These are phyloP conservation scores for Ibycter americanus DNA, from an alignment of 2,797 vertebrate genomes.

Conservation along the genomic window DNA sequence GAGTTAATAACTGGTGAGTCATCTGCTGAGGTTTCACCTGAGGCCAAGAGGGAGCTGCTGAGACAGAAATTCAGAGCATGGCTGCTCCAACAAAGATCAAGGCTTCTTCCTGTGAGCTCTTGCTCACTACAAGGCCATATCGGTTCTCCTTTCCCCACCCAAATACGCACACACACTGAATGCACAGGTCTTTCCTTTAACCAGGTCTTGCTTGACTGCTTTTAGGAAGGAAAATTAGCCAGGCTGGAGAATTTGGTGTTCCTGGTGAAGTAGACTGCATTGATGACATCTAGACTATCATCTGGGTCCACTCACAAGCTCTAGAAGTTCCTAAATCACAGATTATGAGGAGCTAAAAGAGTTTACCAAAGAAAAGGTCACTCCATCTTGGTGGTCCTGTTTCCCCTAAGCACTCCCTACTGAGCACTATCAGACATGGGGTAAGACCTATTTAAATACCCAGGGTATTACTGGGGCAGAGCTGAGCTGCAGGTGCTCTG, in stretches of 20 bases:
- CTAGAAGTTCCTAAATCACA: not conserved
- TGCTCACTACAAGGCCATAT: not conserved
- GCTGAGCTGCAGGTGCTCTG: not conserved
- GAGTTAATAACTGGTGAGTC: not conserved
- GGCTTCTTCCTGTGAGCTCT: not conserved
- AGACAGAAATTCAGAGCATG: not conserved
- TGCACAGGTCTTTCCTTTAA: not conserved
- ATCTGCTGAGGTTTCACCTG: not conserved
- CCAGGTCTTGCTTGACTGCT: not conserved
- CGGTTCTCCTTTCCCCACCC: not conserved
- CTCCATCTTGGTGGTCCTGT: not conserved
- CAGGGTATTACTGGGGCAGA: not conserved
- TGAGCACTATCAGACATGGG: not conserved
- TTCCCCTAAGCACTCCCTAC: not conserved
- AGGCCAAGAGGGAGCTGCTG: not conserved
- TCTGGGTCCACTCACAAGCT: not conserved
- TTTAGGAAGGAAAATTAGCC: not conserved
- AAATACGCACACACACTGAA: not conserved
- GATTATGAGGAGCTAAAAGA: not conserved
- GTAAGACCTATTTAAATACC: not conserved
- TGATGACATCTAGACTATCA: not conserved
- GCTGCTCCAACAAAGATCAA: not conserved
- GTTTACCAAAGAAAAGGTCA: not conserved
- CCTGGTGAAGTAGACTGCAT: not conserved
- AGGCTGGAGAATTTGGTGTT: not conserved